Evolutionary conservation across 2,888 invertebrate genomes (phyloP), one percentile per base, ranked within the genome.

Genomic region (Arrhopalites spinosus): DNA sequence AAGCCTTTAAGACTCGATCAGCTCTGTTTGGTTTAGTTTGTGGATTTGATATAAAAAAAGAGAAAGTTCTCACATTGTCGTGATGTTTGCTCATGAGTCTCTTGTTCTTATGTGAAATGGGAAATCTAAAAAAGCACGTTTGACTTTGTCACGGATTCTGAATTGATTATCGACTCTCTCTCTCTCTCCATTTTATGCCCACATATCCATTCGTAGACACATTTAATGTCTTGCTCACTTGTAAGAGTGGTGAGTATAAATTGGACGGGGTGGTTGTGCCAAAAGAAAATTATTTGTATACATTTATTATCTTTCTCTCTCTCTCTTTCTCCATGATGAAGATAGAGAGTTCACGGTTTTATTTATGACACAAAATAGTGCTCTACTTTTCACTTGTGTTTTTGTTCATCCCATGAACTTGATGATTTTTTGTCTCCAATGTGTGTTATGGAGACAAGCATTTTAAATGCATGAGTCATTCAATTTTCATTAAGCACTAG

Each of bases 121-220:
- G n/a, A n/a, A 56, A 20, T 56, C 23, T 56, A 23, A 56, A 56
- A 23, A 56, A 13, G 47, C 11, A 11, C 36, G 36, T 36, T 36
- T 36, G 36, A 36, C 36, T 36, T 25, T 15, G 25, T 29, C 61
- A 30, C 29, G 17, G 68, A 50, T 27, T 68, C 11, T 20, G 50
- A 27, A 68, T 68, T 68, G 50, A 47, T 68, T 47, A 68, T 50
- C 47, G 68, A 50, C 20, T 50, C 23, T 2, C 25, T 68, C 47
- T 68, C 47, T 68, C 45, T n/a, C n/a, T n/a, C n/a, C n/a, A 47
- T 68, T 50, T 68, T 13, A 17, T 25, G 3, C 23, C 3, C 20
- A 11, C 61, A 25, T 23, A 13, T 2, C 25, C 61, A 5, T 23
- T 20, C 23, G 5, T 56, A n/a, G 7, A n/a, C n/a, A 11, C 45